These are phyloP conservation scores for Cheilosia grossa DNA, from an alignment of 2,888 invertebrate species.

Conservation along the genomic window DNA sequence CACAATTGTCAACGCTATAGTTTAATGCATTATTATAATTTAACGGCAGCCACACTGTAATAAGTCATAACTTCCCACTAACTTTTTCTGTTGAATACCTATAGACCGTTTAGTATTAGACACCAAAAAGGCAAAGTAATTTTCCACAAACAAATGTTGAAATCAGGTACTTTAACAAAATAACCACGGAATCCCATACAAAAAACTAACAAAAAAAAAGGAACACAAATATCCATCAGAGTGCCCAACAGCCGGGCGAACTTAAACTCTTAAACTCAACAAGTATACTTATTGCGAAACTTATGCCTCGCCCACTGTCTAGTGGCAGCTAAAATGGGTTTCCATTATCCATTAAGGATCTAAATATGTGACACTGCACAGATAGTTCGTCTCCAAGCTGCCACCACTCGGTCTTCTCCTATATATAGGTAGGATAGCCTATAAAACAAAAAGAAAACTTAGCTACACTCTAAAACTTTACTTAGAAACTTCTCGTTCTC, in stretches of 20 bases:
- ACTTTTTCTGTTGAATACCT: too few relatives aligned
- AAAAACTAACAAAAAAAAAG: neutral
- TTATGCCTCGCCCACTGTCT: neutral
- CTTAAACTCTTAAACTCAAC: slow-evolving; percentile 46
- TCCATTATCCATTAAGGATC: slow-evolving; percentile 11
- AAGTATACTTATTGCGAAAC: slow-evolving; percentile 40
- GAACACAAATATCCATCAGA: neutral
- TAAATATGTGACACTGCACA: slow-evolving; percentile 47
- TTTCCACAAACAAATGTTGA: too few relatives aligned
- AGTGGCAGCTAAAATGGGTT: neutral
- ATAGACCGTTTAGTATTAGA: too few relatives aligned
- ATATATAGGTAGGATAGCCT: neutral
- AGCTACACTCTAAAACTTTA: slow-evolving; percentile 19
- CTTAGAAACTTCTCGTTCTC: slow-evolving; percentile 18
- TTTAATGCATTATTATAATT: too few relatives aligned
- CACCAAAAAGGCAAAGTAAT: too few relatives aligned
- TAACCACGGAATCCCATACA: too few relatives aligned
- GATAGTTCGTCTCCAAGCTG: neutral
- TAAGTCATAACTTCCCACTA: too few relatives aligned
- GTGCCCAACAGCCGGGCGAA: neutral
- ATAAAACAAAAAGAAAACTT: slow-evolving; percentile 13
- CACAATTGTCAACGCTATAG: too few relatives aligned
- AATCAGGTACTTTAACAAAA: neutral
- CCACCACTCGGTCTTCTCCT: neutral
- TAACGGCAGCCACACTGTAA: too few relatives aligned